A percentile compares a stretch with the other conserved stretches of the same genome.
These are phyloP conservation scores for Leptopilina syphax DNA, from an alignment of 2,888 invertebrate genomes.

Conservation along the genomic window DNA sequence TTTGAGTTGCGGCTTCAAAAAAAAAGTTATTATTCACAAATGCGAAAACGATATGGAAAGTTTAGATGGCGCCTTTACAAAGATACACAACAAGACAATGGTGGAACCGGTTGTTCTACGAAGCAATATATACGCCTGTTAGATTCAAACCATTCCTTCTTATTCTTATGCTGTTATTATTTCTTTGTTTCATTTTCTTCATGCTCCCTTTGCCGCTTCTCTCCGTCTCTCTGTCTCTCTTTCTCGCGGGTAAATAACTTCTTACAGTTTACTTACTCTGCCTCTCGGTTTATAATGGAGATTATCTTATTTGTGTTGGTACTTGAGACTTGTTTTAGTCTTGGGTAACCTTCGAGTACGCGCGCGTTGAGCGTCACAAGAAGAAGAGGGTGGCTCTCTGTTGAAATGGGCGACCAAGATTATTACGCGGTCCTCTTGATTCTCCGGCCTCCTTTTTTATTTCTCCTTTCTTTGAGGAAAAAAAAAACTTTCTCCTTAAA, in stretches of 20 bases:
- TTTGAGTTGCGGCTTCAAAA: no score
- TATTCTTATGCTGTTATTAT: slow-evolving; percentile 69
- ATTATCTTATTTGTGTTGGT: slow-evolving; percentile 75
- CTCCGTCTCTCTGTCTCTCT: slow-evolving; percentile 58
- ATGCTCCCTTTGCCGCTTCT: slow-evolving; percentile 48
- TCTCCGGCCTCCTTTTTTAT: slow-evolving; percentile 15
- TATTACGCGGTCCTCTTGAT: slow-evolving; percentile 36
- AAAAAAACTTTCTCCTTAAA: slow-evolving; percentile 15
- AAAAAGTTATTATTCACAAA: neutral
- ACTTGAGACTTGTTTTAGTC: slow-evolving; percentile 59
- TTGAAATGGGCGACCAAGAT: slow-evolving; percentile 22
- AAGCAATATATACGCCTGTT: slow-evolving; percentile 61
- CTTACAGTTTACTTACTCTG: slow-evolving; percentile 71
- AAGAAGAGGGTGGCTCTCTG: slow-evolving; percentile 27
- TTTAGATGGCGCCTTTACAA: slow-evolving; percentile 40
- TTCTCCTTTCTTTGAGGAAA: slow-evolving; percentile 16
- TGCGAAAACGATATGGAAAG: neutral
- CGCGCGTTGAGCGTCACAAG: slow-evolving; percentile 32
- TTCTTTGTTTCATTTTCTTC: slow-evolving; percentile 68
- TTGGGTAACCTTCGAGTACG: slow-evolving; percentile 45
- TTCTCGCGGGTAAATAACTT: slow-evolving; percentile 72
- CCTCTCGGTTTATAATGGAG: slow-evolving; percentile 75
- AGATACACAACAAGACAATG: slow-evolving; percentile 52
- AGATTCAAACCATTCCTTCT: slow-evolving; percentile 62
- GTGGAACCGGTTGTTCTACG: slow-evolving; percentile 48